Evolutionary conservation across 2,888 invertebrate species (phyloP).

Genomic region (Minunthozetes semirufus): DNA sequence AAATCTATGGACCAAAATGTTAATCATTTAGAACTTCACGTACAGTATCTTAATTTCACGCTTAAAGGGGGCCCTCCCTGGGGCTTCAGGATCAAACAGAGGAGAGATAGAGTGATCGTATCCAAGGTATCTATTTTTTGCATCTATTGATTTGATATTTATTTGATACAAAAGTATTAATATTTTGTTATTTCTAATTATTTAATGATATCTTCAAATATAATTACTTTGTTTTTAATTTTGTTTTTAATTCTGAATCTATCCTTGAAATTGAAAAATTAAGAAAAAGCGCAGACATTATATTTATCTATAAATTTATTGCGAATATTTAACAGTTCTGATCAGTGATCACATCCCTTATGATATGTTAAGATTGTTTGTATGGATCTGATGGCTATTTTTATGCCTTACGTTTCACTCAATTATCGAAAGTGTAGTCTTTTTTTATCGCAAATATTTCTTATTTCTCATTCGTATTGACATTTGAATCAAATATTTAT

Average conservation of each 20-base stretch:
- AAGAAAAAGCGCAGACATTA: not conserved
- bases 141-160: not conserved
- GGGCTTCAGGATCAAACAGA: conserved; percentile 42
- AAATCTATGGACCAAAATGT: conserved; percentile 29
- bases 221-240: not conserved
- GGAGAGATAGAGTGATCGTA: conserved; percentile 35
- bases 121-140: conserved; percentile 29
- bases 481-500: no score
- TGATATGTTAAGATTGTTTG: no score
- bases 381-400: no score
- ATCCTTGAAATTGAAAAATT: no score
- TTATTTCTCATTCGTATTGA: no score
- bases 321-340: no score
- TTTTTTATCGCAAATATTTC: not conserved
- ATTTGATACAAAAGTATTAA: not conserved
- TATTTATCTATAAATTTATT: not conserved
- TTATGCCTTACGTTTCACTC: no score
- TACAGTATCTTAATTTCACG: conserved; percentile 33
- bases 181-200: not conserved
- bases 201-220: not conserved
- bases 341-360: no score
- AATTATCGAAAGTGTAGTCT: not conserved
- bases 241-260: not conserved
- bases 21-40: not conserved
- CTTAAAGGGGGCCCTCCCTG: conserved; percentile 42